Conservation (phyloP, 2,797 vertebrate species). For the Oryzias sinensis region DNA sequence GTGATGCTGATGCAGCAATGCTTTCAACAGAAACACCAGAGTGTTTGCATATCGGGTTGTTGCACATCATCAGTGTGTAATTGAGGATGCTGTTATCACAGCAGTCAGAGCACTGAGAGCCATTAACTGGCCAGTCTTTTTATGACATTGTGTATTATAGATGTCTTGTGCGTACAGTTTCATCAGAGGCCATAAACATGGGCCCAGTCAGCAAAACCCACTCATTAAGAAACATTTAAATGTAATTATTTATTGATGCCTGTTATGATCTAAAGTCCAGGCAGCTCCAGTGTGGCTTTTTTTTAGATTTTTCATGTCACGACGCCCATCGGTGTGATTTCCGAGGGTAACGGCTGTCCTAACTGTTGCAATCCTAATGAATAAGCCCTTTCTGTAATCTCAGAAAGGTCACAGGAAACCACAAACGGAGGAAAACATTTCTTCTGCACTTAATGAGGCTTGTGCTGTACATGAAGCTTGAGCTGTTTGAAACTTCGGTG, state of each 20-base stretch:
- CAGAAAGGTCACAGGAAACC: slow-evolving; percentile 12
- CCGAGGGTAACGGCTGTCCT: slow-evolving; percentile 67
- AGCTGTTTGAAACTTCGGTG: too few species aligned
- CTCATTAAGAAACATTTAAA: slow-evolving; percentile 82
- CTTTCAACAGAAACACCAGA: slow-evolving; percentile 44
- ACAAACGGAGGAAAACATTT: slow-evolving; percentile 4
- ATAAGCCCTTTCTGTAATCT: slow-evolving; percentile 33
- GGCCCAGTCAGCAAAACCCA: slow-evolving; percentile 80
- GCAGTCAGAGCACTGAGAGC: slow-evolving; percentile 72
- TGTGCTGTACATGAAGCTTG: too few species aligned
- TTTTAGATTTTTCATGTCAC: slow-evolving; percentile 57
- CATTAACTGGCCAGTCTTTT: slow-evolving; percentile 74
- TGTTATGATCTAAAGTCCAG: slow-evolving; percentile 76
- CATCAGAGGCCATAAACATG: slow-evolving; percentile 75
- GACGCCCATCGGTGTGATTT: slow-evolving; percentile 54
- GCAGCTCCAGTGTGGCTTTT: slow-evolving; percentile 54
- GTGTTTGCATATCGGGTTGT: slow-evolving; percentile 67
- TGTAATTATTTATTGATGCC: slow-evolving; percentile 85
- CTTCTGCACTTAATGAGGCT: too few species aligned
- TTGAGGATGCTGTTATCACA: slow-evolving; percentile 75
- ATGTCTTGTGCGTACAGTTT: slow-evolving; percentile 72
- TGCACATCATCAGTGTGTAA: slow-evolving; percentile 67
- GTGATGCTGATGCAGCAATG: slow-evolving; percentile 52
- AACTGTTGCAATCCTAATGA: slow-evolving; percentile 59
- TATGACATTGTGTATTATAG: slow-evolving; percentile 79